These are phyloP conservation scores for Aldabrachelys gigantea DNA, from an alignment of 2,113 vertebrate genomes.

Conservation along the genomic window DNA sequence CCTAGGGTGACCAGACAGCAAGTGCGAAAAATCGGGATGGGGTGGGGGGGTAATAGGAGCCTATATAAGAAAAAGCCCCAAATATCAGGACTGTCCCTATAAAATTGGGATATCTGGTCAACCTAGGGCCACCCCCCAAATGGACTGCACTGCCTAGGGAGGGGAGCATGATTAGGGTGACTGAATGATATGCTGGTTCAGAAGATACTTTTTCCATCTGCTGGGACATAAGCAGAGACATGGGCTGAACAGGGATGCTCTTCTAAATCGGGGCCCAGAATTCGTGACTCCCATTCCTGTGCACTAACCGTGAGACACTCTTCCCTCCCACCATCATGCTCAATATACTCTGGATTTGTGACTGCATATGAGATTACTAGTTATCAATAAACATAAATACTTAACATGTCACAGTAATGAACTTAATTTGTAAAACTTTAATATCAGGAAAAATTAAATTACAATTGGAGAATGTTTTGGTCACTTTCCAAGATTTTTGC, in stretches of 20 bases:
- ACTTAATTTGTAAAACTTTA: conserved; percentile 36
- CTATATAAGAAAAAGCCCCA: too few relatives aligned
- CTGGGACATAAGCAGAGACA: accelerated
- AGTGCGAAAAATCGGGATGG: too few relatives aligned
- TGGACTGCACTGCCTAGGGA: not conserved
- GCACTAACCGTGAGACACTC: not conserved
- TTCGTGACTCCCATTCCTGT: not conserved
- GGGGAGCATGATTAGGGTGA: accelerated
- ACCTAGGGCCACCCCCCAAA: too few relatives aligned
- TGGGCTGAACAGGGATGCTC: not conserved
- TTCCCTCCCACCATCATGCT: not conserved
- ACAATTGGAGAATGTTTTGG: conserved; percentile 14
- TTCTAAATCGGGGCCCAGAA: not conserved
- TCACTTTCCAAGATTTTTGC: conserved; percentile 46
- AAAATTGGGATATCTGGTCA: too few relatives aligned
- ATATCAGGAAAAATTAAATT: conserved; percentile 42
- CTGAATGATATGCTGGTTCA: not conserved
- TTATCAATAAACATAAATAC: not conserved
- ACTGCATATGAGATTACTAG: accelerated
- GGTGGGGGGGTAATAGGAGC: too few relatives aligned
- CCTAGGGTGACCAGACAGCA: too few relatives aligned
- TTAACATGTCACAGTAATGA: not conserved
- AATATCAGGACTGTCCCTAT: too few relatives aligned
- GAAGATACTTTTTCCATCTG: not conserved
- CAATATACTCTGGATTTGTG: not conserved